A percentile compares a stretch with the other conserved stretches of the same genome.
Evolutionary conservation across 2,797 vertebrate genomes (phyloP).

Genomic region (Fundulus diaphanus): DNA sequence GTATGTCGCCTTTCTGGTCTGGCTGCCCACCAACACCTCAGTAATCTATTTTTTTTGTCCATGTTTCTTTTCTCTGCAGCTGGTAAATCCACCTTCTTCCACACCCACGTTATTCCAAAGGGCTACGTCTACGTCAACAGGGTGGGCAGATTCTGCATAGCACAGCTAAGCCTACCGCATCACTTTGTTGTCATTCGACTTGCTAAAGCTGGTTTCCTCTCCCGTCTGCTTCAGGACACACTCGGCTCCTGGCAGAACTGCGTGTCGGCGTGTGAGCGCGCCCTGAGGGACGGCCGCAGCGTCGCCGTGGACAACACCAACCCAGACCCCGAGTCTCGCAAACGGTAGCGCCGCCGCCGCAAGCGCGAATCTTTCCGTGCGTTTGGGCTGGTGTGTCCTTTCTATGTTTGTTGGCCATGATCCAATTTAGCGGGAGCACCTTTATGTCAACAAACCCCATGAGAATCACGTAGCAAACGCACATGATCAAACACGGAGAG

Average conservation of each 20-base stretch:
- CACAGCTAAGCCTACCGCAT: not conserved
- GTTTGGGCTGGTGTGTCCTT: not conserved
- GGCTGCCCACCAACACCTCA: not conserved
- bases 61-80: conserved; percentile 69
- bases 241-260: conserved; percentile 92
- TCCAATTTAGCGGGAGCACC: not conserved
- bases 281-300: conserved; percentile 79
- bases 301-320: conserved; percentile 91
- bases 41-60: not conserved
- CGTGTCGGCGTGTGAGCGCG: conserved; percentile 78
- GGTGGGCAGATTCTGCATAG: conserved; percentile 72
- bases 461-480: not conserved
- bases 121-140: conserved; percentile 88
- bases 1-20: not conserved
- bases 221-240: conserved; percentile 79
- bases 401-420: not conserved
- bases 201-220: not conserved
- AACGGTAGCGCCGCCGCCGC: conserved; percentile 84
- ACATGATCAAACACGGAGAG: not conserved
- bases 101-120: conserved; percentile 80
- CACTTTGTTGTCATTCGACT: not conserved
- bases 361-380: no score
- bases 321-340: conserved; percentile 84
- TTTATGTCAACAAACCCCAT: not conserved
- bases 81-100: conserved; percentile 90